Base-by-base conservation (phyloP, 2,888 invertebrate species). In the Timandra comae region DNA sequence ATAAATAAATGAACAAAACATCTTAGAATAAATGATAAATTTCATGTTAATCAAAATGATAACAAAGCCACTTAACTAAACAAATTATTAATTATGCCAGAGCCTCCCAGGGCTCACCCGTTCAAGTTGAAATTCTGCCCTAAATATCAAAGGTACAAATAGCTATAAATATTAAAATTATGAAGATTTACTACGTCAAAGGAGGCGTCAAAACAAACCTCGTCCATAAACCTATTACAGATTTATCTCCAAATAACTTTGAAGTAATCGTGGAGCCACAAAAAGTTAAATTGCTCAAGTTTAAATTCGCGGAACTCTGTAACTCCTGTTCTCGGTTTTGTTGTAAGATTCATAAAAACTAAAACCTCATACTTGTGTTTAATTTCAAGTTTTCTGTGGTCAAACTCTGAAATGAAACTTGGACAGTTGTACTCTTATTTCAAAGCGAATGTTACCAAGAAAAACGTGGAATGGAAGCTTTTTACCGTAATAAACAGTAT, bases 211-310 rank as follows among this genome's bases (percentile, higher is more conserved):
- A 43, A 53, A 52, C 43, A 46, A 58, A 51, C 46, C 46, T 30
- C 38, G 27, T 13, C 30, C 42, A 33, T 43, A 48, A 60, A 59
- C 49, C 56, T 58, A 52, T 59, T 52, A 53, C 59, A 56, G 56
- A 57, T 61, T 60, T 54, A 54, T 33, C 16, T 16, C 16, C 16
- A 52, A 56, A 52, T 47, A 47, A 60, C 43, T 61, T 52, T 27
- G 45, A 62, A 68, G 64, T 56, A 65, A 71, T 67, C 49, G 55
- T 52, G 52, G 51, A 46, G 51, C 59, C 62, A 64, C 63, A 73
- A 74, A 76, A 79, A 78, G 77, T 77, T 76, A 74, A 75, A 78
- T 79, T 79, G 77, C 63, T 47, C 49, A 69, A 75, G 74, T 76
- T 77, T 62, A 24, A 63, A 63, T 69, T 65, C 60, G 62, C 49